Evolutionary conservation across 2,113 vertebrate species (phyloP).

Genomic region (Heptranchias perlo): DNA sequence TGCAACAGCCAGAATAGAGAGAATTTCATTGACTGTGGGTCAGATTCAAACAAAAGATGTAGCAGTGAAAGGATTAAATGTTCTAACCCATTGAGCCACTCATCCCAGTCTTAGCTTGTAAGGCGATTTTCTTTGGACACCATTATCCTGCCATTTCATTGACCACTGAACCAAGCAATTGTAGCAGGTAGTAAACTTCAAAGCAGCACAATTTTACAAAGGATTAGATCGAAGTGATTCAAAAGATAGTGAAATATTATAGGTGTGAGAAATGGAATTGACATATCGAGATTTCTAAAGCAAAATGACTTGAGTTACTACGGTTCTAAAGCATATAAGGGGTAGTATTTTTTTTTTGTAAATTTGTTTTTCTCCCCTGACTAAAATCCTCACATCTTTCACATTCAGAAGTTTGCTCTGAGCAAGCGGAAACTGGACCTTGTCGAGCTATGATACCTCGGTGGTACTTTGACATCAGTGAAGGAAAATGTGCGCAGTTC

Average conservation of each 20-base stretch:
- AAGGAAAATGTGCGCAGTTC: conserved; percentile 86
- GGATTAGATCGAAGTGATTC: background rate
- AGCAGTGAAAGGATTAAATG: background rate
- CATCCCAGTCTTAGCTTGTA: background rate
- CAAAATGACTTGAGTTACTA: background rate
- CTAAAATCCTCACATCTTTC: conserved; percentile 54
- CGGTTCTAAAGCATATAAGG: background rate
- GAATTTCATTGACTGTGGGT: background rate
- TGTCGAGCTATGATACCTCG: conserved; percentile 93
- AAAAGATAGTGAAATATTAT: background rate
- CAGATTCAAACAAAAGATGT: background rate
- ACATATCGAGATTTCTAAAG: background rate
- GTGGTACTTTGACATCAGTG: conserved; percentile 91
- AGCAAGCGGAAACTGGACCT: conserved; percentile 87
- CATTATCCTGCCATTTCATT: background rate
- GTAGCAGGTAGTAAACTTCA: background rate
- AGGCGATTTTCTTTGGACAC: background rate
- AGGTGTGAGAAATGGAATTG: background rate
- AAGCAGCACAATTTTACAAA: background rate
- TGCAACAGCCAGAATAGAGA: background rate
- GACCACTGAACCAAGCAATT: background rate
- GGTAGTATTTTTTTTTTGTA: background rate
- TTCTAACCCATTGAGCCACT: background rate
- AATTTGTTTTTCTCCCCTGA: conserved; percentile 23
- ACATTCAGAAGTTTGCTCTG: conserved; percentile 92